Evolutionary conservation across 2,888 invertebrate species (phyloP).

Genomic region (Glyphotaelius pellucidus): DNA sequence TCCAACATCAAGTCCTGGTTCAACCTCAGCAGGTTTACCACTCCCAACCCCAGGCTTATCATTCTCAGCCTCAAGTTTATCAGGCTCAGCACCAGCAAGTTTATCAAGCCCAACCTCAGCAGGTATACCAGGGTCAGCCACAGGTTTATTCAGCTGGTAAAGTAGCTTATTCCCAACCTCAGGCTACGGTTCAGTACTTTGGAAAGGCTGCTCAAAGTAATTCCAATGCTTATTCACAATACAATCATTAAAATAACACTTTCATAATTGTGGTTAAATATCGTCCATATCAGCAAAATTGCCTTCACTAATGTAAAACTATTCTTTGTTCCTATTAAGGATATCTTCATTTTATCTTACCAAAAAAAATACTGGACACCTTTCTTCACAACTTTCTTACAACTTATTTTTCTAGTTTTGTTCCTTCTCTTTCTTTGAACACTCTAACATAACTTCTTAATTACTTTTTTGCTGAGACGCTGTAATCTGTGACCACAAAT

Average conservation of each 20-base stretch:
- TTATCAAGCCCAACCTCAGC: slow-evolving; percentile 47
- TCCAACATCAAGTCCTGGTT: slow-evolving; percentile 6
- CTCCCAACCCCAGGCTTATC: slow-evolving; percentile 39
- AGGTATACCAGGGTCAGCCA: slow-evolving; percentile 47
- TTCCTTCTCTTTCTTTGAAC: neutral
- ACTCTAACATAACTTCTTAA: neutral
- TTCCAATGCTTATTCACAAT: slow-evolving; percentile 56
- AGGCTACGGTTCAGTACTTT: slow-evolving; percentile 59
- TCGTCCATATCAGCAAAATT: neutral
- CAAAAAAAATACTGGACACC: neutral
- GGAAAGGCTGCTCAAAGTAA: slow-evolving; percentile 62
- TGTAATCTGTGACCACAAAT: neutral
- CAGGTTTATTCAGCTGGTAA: slow-evolving; percentile 52
- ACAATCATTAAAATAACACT: slow-evolving; percentile 56
- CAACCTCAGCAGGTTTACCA: slow-evolving; percentile 51
- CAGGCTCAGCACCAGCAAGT: slow-evolving; percentile 39
- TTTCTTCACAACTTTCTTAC: neutral
- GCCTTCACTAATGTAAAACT: neutral
- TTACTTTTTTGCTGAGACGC: neutral
- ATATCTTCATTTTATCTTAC: neutral
- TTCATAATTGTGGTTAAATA: neutral
- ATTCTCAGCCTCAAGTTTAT: slow-evolving; percentile 42
- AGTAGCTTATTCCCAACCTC: slow-evolving; percentile 51
- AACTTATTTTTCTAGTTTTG: neutral
- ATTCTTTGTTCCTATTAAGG: neutral